These are phyloP conservation scores for Myathropa florea DNA, from an alignment of 2,888 invertebrate genomes.

Conservation along the genomic window DNA sequence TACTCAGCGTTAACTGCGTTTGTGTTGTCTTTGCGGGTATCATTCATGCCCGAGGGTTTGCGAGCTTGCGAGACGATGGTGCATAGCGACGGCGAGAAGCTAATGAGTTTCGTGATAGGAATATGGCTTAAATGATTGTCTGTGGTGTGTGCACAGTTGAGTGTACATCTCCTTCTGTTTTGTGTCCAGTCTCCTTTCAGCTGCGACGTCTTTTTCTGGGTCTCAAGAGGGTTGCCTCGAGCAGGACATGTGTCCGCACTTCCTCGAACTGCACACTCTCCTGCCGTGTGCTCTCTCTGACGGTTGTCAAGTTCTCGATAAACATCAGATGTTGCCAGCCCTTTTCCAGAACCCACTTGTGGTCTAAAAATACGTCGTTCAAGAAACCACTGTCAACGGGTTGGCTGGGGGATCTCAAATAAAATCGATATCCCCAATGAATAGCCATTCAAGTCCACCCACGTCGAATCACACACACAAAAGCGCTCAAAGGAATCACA, in stretches of 20 bases:
- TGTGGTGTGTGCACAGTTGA: neutral
- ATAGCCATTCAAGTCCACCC: neutral
- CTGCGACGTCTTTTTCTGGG: too few relatives aligned
- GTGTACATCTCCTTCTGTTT: too few relatives aligned
- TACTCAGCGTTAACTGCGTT: neutral
- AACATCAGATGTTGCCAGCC: too few relatives aligned
- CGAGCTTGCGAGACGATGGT: neutral
- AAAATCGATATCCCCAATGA: neutral
- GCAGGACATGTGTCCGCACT: too few relatives aligned
- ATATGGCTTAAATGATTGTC: neutral
- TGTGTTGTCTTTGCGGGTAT: neutral
- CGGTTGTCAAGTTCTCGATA: too few relatives aligned
- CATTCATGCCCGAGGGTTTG: neutral
- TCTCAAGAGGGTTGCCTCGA: too few relatives aligned
- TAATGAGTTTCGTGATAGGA: neutral
- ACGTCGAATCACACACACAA: neutral
- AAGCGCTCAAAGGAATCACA: slow-evolving; percentile 34
- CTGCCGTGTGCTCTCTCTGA: too few relatives aligned
- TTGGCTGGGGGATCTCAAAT: neutral
- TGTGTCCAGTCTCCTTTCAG: too few relatives aligned
- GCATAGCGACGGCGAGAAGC: neutral
- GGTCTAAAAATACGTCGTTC: too few relatives aligned
- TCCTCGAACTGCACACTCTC: too few relatives aligned
- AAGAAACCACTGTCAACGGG: neutral
- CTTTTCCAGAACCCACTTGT: too few relatives aligned